phyloP scores from a whole-genome alignment of 2,888 invertebrate genomes.

The Sarcophaga carnaria region DNA sequence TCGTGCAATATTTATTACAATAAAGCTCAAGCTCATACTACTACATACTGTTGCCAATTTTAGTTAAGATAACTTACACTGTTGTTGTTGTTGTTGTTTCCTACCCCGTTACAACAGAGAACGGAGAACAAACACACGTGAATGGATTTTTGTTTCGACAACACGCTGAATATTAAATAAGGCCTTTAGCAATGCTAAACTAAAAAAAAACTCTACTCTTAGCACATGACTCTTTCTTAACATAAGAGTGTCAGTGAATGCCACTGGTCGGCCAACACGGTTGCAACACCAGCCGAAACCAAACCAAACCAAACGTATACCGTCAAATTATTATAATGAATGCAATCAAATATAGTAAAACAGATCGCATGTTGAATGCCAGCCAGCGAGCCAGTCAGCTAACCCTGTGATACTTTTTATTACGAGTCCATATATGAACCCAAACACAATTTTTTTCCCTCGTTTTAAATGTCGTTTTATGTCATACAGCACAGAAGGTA shows the following conservation, averaged over 20 bases:
- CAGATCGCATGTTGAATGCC: conserved; percentile 64
- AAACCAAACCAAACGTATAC: conserved; percentile 46
- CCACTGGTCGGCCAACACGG: neutral
- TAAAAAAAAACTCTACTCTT: too few species aligned
- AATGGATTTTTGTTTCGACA: neutral
- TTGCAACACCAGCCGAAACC: conserved; percentile 19
- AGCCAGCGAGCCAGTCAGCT: neutral
- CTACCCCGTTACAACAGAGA: neutral
- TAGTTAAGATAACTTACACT: conserved; percentile 25
- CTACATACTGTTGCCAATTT: neutral
- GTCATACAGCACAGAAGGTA: conserved; percentile 6
- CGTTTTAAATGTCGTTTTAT: conserved; percentile 28
- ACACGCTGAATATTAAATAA: conserved; percentile 65
- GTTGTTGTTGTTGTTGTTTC: neutral
- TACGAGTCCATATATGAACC: neutral
- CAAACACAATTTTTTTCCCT: conserved; percentile 15
- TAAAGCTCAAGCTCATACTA: neutral
- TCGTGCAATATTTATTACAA: conserved; percentile 61
- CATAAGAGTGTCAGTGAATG: neutral
- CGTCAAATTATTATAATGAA: conserved; percentile 67
- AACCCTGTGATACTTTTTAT: conserved; percentile 5
- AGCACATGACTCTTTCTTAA: neutral
- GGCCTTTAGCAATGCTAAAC: conserved; percentile 38
- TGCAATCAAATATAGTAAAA: conserved; percentile 62
- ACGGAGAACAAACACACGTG: neutral